A percentile compares a stretch with the other conserved stretches of the same genome.
Evolutionary conservation across 2,888 invertebrate genomes (phyloP).

Genomic region (Pilophorus perplexus): DNA sequence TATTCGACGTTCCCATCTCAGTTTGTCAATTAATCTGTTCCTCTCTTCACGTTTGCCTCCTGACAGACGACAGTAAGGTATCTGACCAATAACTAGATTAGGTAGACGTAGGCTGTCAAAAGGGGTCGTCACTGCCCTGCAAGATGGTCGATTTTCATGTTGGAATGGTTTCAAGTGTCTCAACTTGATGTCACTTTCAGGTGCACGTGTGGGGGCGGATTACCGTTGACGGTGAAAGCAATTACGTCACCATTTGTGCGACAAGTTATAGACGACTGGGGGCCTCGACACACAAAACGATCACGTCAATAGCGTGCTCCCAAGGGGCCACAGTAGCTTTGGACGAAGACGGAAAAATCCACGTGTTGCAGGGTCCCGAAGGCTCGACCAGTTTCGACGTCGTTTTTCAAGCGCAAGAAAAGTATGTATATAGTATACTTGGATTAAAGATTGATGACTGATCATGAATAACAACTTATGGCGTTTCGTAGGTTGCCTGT

Average conservation of each 20-base stretch:
- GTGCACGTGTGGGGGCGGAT: slow-evolving; percentile 2
- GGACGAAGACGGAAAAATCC: neutral
- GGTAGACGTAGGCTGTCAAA: neutral
- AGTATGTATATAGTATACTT: neutral
- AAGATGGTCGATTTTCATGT: no score
- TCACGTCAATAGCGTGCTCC: slow-evolving; percentile 23
- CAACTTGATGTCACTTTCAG: neutral
- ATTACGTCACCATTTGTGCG: no score
- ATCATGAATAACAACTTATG: no score
- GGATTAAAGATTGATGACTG: no score
- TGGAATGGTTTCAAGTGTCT: no score
- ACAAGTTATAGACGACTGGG: neutral
- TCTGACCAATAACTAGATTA: neutral
- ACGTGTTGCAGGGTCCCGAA: neutral
- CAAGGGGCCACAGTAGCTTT: slow-evolving; percentile 13
- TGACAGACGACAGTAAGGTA: slow-evolving; percentile 21
- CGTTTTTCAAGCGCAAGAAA: neutral
- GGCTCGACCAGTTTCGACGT: neutral
- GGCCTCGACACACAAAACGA: slow-evolving; percentile 8
- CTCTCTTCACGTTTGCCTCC: slow-evolving; percentile 17
- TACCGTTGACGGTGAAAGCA: neutral
- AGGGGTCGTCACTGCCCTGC: no score
- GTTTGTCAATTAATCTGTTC: slow-evolving; percentile 15
- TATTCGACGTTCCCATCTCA: slow-evolving; percentile 1
- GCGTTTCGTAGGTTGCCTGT: slow-evolving; percentile 1